phyloP scores from a whole-genome alignment of 1,140 invertebrate species.

The Drosophila kohkoa region DNA sequence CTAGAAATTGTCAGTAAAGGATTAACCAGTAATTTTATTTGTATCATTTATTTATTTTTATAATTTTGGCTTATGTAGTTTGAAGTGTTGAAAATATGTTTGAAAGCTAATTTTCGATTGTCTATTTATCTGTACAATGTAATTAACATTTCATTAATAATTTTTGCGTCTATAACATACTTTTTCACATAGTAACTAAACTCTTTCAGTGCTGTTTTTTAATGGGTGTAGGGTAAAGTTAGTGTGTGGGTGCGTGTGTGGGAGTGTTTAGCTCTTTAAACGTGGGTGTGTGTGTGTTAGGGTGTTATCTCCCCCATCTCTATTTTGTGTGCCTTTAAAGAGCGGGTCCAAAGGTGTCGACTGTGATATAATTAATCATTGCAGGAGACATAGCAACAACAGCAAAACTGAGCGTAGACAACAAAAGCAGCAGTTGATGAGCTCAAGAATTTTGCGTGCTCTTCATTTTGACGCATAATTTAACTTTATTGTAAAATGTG shows the following conservation, averaged over 20 bases:
- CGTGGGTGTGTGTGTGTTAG: background rate
- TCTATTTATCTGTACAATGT: too few relatives aligned
- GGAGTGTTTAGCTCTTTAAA: background rate
- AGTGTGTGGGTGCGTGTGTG: background rate
- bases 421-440: conserved; percentile 39
- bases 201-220: background rate
- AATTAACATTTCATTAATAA: too few relatives aligned
- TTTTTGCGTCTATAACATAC: too few relatives aligned
- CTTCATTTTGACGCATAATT: conserved; percentile 71
- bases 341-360: conserved; percentile 41
- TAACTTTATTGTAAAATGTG: conserved; percentile 69
- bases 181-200: background rate
- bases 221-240: background rate
- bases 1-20: too few relatives aligned
- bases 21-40: too few relatives aligned
- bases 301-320: conserved; percentile 43
- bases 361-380: conserved; percentile 72
- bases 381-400: conserved; percentile 17
- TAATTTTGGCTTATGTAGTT: too few relatives aligned
- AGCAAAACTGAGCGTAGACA: background rate
- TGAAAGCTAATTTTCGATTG: too few relatives aligned
- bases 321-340: background rate
- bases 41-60: too few relatives aligned
- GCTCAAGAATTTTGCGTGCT: conserved; percentile 49
- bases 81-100: too few relatives aligned